These are phyloP conservation scores for Cosmorhoe ocellata DNA, from an alignment of 2,888 invertebrate genomes.

Conservation along the genomic window DNA sequence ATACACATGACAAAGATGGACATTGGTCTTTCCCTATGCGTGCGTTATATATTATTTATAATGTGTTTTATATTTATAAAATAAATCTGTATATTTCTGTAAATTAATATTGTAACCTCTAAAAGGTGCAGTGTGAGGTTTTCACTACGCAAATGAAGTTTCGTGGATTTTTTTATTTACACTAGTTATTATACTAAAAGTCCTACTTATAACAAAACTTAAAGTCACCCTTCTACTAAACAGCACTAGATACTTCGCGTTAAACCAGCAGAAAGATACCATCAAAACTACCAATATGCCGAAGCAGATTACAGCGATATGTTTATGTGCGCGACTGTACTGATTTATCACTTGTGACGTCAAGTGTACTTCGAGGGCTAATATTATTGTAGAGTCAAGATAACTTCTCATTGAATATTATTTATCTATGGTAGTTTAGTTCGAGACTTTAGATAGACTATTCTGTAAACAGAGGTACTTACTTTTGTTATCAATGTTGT, in stretches of 20 bases:
- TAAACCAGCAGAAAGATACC: slow-evolving; percentile 72
- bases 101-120: too few relatives aligned
- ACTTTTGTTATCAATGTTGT: slow-evolving; percentile 10
- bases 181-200: too few relatives aligned
- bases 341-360: slow-evolving; percentile 54
- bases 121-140: too few relatives aligned
- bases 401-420: slow-evolving; percentile 24
- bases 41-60: too few relatives aligned
- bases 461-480: slow-evolving; percentile 8
- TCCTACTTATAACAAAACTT: background rate
- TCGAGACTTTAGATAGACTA: slow-evolving; percentile 6
- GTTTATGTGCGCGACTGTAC: slow-evolving; percentile 52
- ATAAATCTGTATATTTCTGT: too few relatives aligned
- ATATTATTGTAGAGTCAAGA: slow-evolving; percentile 31
- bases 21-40: too few relatives aligned
- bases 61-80: too few relatives aligned
- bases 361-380: slow-evolving; percentile 43
- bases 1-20: too few relatives aligned
- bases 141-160: too few relatives aligned
- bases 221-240: slow-evolving; percentile 38
- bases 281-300: slow-evolving; percentile 69
- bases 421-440: slow-evolving; percentile 19
- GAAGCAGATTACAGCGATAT: slow-evolving; percentile 42
- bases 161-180: too few relatives aligned
- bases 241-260: slow-evolving; percentile 45